A percentile compares a stretch with the other conserved stretches of the same genome.
phyloP scores from a whole-genome alignment of 2,888 invertebrate species.

The Eurytoma adleriae region DNA sequence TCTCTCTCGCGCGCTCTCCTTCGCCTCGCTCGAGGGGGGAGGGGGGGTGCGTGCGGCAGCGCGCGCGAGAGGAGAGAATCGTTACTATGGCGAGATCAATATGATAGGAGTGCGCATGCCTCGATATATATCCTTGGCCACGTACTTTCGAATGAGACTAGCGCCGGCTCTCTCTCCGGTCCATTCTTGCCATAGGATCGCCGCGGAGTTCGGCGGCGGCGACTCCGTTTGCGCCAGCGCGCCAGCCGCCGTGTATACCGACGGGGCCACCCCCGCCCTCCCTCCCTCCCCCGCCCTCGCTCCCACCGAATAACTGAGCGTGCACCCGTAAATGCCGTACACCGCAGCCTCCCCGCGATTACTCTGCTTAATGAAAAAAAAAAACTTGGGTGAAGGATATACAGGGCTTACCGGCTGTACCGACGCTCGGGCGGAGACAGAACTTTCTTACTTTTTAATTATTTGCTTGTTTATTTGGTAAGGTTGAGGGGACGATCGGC shows the following conservation, averaged over 20 bases:
- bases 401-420: too few species aligned
- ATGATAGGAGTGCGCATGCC: slow-evolving; percentile 74
- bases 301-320: background rate
- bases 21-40: too few species aligned
- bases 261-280: background rate
- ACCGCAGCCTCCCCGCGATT: background rate
- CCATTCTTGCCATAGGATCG: slow-evolving; percentile 47
- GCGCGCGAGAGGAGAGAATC: slow-evolving; percentile 68
- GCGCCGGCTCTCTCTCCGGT: slow-evolving; percentile 13
- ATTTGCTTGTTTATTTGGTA: too few species aligned
- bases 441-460: too few species aligned
- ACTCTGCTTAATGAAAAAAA: too few species aligned
- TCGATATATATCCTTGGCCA: slow-evolving; percentile 61
- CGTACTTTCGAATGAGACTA: slow-evolving; percentile 41
- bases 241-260: too few species aligned
- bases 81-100: slow-evolving; percentile 76
- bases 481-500: too few species aligned
- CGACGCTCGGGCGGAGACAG: too few species aligned
- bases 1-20: background rate
- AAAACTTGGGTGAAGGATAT: too few species aligned
- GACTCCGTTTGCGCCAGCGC: background rate
- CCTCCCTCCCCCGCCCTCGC: background rate
- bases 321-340: background rate
- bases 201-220: background rate
- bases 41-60: background rate